A percentile compares a stretch with the other conserved stretches of the same genome.
These are phyloP conservation scores for Andrena dorsata DNA, from an alignment of 2,888 invertebrate species.

Conservation along the genomic window DNA sequence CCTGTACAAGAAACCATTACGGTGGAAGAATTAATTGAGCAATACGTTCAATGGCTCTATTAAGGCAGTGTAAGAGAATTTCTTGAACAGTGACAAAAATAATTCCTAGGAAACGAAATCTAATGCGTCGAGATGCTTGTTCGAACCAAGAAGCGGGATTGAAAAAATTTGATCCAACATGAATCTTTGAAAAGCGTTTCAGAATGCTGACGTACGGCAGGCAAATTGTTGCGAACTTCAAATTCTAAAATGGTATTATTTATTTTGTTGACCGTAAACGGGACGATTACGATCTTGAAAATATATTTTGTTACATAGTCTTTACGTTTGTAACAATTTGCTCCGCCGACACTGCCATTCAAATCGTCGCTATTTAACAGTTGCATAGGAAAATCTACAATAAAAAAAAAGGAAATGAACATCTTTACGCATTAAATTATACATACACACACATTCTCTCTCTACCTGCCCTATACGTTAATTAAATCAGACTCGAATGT, in stretches of 20 bases:
- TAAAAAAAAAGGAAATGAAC: conserved; percentile 30
- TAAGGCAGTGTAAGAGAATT: conserved; percentile 69
- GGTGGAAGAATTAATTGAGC: conserved; percentile 72
- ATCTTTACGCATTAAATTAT: conserved; percentile 45
- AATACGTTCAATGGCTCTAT: conserved; percentile 68
- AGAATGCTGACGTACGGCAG: neutral
- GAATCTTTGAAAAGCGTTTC: neutral
- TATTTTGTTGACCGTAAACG: neutral
- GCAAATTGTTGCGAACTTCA: conserved; percentile 3
- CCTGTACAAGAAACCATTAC: conserved; percentile 51
- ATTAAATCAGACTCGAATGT: conserved; percentile 67
- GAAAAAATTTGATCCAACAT: neutral
- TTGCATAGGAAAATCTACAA: conserved; percentile 9
- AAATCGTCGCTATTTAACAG: conserved; percentile 6
- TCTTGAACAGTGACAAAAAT: conserved; percentile 43
- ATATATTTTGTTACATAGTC: neutral
- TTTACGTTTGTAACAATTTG: conserved; percentile 5
- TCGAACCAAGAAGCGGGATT: conserved; percentile 4
- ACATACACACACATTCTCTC: conserved; percentile 46
- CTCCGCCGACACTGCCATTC: neutral
- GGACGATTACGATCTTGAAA: neutral
- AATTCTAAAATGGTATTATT: neutral
- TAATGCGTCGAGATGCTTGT: conserved; percentile 17
- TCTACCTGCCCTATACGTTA: conserved; percentile 58
- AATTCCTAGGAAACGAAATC: conserved; percentile 21